Evolutionary conservation across 2,113 vertebrate genomes (phyloP).

Genomic region (Catharus bicknelli): DNA sequence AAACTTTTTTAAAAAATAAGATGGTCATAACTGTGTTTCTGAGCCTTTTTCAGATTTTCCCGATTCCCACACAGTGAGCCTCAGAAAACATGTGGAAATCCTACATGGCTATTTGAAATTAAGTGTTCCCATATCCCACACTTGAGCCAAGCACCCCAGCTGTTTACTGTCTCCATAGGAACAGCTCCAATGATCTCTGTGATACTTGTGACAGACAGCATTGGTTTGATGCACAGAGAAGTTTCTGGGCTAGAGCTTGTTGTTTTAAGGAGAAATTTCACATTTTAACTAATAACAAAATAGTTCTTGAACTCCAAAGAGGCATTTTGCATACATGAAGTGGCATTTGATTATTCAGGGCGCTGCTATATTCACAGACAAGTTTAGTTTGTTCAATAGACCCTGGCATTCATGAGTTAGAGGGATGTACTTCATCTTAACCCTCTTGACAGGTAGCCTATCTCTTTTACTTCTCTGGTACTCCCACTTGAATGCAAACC

Average conservation of each 20-base stretch:
- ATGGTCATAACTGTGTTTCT: not conserved
- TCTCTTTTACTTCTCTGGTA: not conserved
- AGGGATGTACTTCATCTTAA: not conserved
- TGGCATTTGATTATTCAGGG: not conserved
- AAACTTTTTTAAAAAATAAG: not conserved
- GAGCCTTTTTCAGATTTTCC: not conserved
- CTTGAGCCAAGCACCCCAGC: not conserved
- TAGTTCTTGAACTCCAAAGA: not conserved
- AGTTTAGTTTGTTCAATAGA: not conserved
- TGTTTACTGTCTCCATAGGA: accelerated
- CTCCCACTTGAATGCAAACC: not conserved
- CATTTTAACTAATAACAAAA: not conserved
- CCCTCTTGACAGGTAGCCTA: not conserved
- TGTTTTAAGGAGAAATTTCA: not conserved
- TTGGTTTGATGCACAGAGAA: not conserved
- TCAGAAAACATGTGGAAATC: not conserved
- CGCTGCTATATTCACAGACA: not conserved
- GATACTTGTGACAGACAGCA: not conserved
- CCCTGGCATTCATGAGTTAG: accelerated
- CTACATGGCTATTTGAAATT: not conserved
- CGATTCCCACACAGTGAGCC: accelerated
- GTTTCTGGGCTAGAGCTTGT: not conserved
- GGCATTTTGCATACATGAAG: not conserved
- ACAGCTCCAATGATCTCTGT: not conserved
- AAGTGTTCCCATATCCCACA: not conserved